Evolutionary conservation across 2,888 invertebrate genomes (phyloP), one percentile per base, ranked within the genome.

Genomic region (Anodontia alba): DNA sequence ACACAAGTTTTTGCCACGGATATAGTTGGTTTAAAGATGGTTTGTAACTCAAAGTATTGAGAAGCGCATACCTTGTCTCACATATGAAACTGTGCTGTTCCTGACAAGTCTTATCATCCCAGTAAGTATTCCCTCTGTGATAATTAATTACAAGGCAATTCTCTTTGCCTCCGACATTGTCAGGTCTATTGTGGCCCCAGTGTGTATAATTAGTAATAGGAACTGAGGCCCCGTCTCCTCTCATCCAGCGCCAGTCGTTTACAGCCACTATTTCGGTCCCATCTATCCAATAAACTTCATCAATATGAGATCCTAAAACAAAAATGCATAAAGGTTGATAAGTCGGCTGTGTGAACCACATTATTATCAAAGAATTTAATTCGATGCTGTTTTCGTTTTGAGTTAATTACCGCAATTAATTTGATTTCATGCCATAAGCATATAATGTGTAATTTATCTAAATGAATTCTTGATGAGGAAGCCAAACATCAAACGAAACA

Each of bases 221-320:
- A 0, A 42, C 29, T 20, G 66, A 73, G 2, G 29, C 23, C 20
- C 82, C 82, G 36, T 78, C 70, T 15, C 33, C 38, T n/a, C 46
- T 66, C 78, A 82, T 76, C 82, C 82, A 82, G 38, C 76, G 62
- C 82, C 82, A 82, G 54, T 73, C 70, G 1, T 73, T 76, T 36
- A 78, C 82, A 23, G 76, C 43, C 15, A 57, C 51, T 10, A 82
- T 79, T 31, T 82, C 82, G 23, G 76, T 49, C 5, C 78, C 82
- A 10, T 62, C 46, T n/a, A 76, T 20, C 82, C 82, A 82, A 51
- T 82, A 82, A 1, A 23, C 49, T 43, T 82, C 78, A 33, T 82
- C 78, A n/a, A 79, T 76, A 42, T 73, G 76, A 0, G 78, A 72
- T 12, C 78, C 82, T 82, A 10, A 7, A 38, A 51, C 20, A 46